A percentile compares a stretch with the other conserved stretches of the same genome.
phyloP scores from a whole-genome alignment of 1,140 invertebrate species.

The Neotoxoptera formosana region DNA sequence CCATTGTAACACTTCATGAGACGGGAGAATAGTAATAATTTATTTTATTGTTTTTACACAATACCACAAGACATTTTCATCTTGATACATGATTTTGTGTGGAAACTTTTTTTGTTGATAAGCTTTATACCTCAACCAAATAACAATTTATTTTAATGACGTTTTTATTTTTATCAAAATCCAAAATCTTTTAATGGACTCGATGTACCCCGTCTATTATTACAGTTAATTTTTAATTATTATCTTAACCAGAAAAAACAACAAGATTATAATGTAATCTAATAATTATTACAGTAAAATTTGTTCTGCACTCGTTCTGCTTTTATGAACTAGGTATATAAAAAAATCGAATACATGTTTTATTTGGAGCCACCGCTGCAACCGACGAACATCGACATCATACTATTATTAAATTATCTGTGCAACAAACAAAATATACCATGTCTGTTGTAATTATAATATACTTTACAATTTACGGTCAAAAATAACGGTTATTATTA shows the following conservation, averaged over 20 bases:
- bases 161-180: not conserved
- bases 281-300: not conserved
- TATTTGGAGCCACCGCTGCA: not conserved
- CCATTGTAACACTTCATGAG: too few relatives aligned
- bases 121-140: too few relatives aligned
- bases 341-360: not conserved
- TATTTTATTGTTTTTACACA: not conserved
- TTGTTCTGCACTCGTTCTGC: not conserved
- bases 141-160: not conserved
- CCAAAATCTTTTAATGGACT: not conserved
- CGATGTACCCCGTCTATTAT: not conserved
- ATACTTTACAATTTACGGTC: not conserved
- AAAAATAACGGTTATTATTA: not conserved
- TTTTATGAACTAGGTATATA: not conserved
- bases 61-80: not conserved
- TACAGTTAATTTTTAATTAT: not conserved
- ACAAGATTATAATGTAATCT: not conserved
- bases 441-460: not conserved
- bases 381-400: not conserved
- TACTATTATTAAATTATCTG: not conserved
- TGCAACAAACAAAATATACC: not conserved
- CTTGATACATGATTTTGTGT: not conserved
- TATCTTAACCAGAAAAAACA: not conserved
- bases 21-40: too few relatives aligned
- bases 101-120: not conserved